phyloP scores from a whole-genome alignment of 2,888 invertebrate genomes.

The Hirtodrosophila duncani region DNA sequence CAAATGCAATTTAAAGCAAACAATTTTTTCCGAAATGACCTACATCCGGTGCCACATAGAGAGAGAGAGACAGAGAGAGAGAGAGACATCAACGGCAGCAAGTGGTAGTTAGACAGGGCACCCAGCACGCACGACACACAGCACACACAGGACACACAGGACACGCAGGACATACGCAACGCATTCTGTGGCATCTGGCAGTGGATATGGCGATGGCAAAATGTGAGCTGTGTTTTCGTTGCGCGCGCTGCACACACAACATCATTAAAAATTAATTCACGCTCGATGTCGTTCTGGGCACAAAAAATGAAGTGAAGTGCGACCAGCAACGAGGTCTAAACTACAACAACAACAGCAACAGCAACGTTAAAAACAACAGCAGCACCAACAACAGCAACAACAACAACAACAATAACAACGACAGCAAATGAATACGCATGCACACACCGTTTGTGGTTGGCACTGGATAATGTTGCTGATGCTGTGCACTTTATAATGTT shows the following conservation, averaged over 20 bases:
- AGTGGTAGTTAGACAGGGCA: conserved; percentile 15
- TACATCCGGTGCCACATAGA: conserved; percentile 68
- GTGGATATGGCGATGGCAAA: conserved; percentile 43
- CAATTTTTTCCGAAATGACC: conserved; percentile 70
- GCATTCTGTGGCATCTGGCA: conserved; percentile 16
- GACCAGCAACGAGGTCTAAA: conserved; percentile 11
- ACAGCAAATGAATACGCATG: conserved; percentile 44
- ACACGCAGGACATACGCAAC: conserved; percentile 6
- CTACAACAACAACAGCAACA: conserved; percentile 1
- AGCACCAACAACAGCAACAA: conserved; percentile 17
- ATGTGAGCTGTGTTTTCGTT: conserved; percentile 56
- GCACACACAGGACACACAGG: conserved; percentile 16
- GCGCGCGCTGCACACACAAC: conserved; percentile 58
- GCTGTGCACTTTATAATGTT: conserved; percentile 57
- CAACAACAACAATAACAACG: not conserved
- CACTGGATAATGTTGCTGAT: too few relatives aligned
- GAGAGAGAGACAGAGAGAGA: too few relatives aligned
- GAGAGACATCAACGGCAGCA: too few relatives aligned
- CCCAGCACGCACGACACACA: conserved; percentile 25
- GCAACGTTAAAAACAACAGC: conserved; percentile 35
- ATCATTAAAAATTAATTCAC: conserved; percentile 73
- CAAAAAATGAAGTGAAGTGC: conserved; percentile 44
- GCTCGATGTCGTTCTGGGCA: conserved; percentile 57
- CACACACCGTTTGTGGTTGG: conserved; percentile 50
- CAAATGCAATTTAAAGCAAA: conserved; percentile 73